Conservation (phyloP, 2,888 invertebrate genomes). For the Lycaena phlaeas region DNA sequence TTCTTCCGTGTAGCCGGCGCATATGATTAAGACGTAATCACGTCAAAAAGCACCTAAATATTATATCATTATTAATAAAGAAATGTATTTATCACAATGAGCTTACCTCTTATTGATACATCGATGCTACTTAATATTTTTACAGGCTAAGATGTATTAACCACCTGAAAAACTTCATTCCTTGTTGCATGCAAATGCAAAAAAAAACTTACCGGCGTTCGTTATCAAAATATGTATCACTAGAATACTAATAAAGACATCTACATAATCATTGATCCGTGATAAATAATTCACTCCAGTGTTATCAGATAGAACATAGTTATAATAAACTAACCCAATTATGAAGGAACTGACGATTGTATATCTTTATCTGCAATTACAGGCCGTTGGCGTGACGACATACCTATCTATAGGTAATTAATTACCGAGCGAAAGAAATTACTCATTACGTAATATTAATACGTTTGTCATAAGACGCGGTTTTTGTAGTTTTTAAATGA, state of each 20-base stretch:
- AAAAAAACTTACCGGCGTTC: no score
- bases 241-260: slow-evolving; percentile 3
- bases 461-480: slow-evolving; percentile 3
- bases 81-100: no score
- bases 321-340: slow-evolving; percentile 4
- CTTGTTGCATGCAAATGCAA: no score
- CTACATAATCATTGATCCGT: slow-evolving; percentile 7
- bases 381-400: slow-evolving; percentile 4
- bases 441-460: slow-evolving; percentile 4
- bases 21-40: no score
- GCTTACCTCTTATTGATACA: no score
- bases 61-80: no score
- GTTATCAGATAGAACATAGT: slow-evolving; percentile 2
- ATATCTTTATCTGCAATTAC: slow-evolving; percentile 2
- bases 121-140: no score
- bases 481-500: not conserved
- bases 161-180: no score
- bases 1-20: no score
- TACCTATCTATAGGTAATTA: slow-evolving; percentile 4
- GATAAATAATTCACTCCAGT: not conserved
- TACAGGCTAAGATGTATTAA: no score
- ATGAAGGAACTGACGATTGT: not conserved
- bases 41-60: no score
- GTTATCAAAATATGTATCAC: not conserved
- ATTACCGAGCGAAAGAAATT: slow-evolving; percentile 1